Conservation (phyloP, 2,888 invertebrate genomes). For the Cosmorhoe ocellata region DNA sequence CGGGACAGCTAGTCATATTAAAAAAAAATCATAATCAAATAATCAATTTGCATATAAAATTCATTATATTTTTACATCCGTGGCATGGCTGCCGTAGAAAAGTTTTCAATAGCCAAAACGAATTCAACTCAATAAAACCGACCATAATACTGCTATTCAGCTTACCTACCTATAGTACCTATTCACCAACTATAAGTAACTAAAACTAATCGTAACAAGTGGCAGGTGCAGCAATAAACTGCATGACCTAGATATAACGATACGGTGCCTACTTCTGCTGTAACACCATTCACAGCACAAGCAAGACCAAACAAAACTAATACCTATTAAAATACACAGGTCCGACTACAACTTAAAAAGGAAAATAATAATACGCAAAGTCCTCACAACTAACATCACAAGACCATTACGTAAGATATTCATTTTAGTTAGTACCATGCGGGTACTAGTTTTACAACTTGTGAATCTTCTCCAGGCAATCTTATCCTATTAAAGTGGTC, state of each 20-base stretch:
- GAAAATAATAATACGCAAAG: constrained; percentile 12
- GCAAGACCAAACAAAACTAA: constrained; percentile 11
- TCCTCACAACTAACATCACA: background rate
- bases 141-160: too few species aligned
- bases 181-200: too few species aligned
- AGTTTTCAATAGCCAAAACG: too few species aligned
- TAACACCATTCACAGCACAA: constrained; percentile 24
- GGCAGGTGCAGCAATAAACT: constrained; percentile 44
- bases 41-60: too few species aligned
- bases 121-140: too few species aligned
- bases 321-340: background rate
- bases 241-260: constrained; percentile 54
- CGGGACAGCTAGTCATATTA: too few species aligned
- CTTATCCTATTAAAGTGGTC: constrained; percentile 12
- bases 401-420: constrained; percentile 21
- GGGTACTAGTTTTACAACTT: constrained; percentile 12
- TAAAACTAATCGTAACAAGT: constrained; percentile 27
- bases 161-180: too few species aligned
- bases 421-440: background rate
- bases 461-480: constrained; percentile 6
- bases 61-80: too few species aligned
- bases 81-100: too few species aligned
- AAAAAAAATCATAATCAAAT: too few species aligned
- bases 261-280: constrained; percentile 27
- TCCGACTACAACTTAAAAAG: background rate